These are phyloP conservation scores for Odontomyia ornata DNA, from an alignment of 2,888 invertebrate species.

Conservation along the genomic window DNA sequence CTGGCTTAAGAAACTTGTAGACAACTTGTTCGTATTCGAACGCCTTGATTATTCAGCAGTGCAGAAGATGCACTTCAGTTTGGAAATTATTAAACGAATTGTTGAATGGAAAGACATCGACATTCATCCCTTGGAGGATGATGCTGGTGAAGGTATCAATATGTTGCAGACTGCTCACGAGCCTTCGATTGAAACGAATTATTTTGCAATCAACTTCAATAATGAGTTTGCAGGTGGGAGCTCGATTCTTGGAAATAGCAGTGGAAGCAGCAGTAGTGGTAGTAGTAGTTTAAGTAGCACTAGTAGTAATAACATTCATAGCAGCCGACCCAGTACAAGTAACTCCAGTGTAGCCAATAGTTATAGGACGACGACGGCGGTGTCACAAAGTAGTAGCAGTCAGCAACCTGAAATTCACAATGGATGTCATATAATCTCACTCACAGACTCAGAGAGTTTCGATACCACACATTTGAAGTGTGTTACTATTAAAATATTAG, in stretches of 20 bases:
- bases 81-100: conserved; percentile 85
- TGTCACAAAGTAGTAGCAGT: conserved; percentile 26
- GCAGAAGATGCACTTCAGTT: conserved; percentile 81
- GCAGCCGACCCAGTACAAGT: conserved; percentile 38
- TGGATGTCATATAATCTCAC: conserved; percentile 62
- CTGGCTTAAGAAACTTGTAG: conserved; percentile 81
- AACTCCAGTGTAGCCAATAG: conserved; percentile 44
- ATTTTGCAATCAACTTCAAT: conserved; percentile 62
- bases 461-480: conserved; percentile 89
- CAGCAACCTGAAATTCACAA: conserved; percentile 38
- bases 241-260: conserved; percentile 45
- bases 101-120: conserved; percentile 89
- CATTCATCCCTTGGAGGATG: conserved; percentile 81
- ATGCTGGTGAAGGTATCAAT: conserved; percentile 44
- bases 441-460: conserved; percentile 82
- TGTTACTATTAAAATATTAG: conserved; percentile 83
- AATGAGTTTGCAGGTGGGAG: conserved; percentile 51
- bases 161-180: conserved; percentile 37
- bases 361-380: conserved; percentile 11
- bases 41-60: conserved; percentile 72
- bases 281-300: conserved; percentile 27
- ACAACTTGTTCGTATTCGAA: conserved; percentile 74
- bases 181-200: conserved; percentile 61
- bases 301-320: conserved; percentile 27
- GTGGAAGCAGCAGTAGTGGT: conserved; percentile 44